Base-by-base conservation (phyloP, 2,113 vertebrate species). In the Xenopus borealis region DNA sequence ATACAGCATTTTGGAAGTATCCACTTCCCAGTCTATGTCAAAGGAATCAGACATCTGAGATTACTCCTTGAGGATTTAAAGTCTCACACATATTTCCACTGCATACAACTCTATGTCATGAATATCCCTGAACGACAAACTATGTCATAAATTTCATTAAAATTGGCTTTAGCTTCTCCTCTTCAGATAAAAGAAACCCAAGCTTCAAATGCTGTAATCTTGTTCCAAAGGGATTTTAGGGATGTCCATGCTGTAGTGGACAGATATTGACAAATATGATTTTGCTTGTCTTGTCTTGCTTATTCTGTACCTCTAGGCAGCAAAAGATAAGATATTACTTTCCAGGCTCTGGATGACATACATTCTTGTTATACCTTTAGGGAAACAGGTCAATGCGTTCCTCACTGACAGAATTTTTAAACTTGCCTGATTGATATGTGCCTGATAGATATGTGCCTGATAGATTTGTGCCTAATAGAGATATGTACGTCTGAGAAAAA, bases 321-420 rank as follows among this genome's bases (percentile, higher is more conserved):
- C 66, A 55, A 20, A 53, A 16, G 14, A 13, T 50, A 50, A 7
- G 12, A 16, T 18, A 17, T 69, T 62, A 44, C 12, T 75, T 69
- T 69, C 27, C 50, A 75, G 45, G 52, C 30, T 50, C n/a, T 40
- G 57, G 57, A 75, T 75, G 73, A 75, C 57, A 44, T 20, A 69
- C 66, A 69, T 75, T 62, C 73, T 75, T 75, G 33, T 62, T 20
- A 53, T 75, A 45, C 66, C 66, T 75, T 55, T 55, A 69, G 73
- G 73, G 45, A 69, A 75, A 18, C 17, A n/a, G 33, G 33, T 9
- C 33, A 40, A 40, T 40, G 33, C 33, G 33, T 40, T 40, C 33
- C 33, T 40, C 33, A 40, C 33, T 9, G 8, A 40, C 33, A 40
- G 33, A 9, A 40, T 40, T 40, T 40, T 40, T 40, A 40, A 40